Conservation (phyloP, 2,113 vertebrate species). For the Engystomops pustulosus region DNA sequence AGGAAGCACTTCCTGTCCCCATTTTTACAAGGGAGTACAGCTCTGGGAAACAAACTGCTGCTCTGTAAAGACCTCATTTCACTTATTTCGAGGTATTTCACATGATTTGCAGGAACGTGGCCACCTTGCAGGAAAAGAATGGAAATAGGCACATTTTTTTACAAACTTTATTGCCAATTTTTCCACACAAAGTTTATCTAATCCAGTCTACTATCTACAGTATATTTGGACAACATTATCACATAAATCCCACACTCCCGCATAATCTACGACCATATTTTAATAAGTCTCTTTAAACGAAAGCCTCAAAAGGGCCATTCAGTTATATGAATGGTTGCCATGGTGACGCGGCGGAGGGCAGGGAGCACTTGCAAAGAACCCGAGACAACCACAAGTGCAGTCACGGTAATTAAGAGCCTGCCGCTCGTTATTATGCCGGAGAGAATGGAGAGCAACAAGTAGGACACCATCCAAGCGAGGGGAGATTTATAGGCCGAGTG, state of each 20-base stretch:
- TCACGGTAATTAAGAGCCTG: slow-evolving; percentile 29
- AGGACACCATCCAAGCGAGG: slow-evolving; percentile 64
- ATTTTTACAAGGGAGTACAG: not conserved
- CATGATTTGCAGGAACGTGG: too few species aligned
- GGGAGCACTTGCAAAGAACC: slow-evolving; percentile 48
- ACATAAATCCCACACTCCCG: not conserved
- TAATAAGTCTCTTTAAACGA: slow-evolving; percentile 16
- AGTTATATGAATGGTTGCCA: slow-evolving; percentile 60
- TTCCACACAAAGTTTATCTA: too few species aligned
- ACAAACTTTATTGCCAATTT: too few species aligned
- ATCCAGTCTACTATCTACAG: too few species aligned
- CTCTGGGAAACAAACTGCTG: not conserved
- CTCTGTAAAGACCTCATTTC: too few species aligned
- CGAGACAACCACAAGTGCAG: not conserved
- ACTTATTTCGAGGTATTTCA: too few species aligned
- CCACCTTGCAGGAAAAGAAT: too few species aligned
- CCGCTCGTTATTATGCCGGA: slow-evolving; percentile 55
- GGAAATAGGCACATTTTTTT: too few species aligned
- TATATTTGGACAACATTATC: not conserved
- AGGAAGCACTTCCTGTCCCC: too few species aligned
- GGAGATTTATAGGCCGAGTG: slow-evolving; percentile 64
- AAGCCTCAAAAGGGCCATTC: slow-evolving; percentile 55
- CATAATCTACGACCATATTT: not conserved
- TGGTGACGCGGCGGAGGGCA: slow-evolving; percentile 60
- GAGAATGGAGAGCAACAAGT: slow-evolving; percentile 64